Base-by-base conservation (phyloP, 1,140 invertebrate genomes). In the Globodera rostochiensis region DNA sequence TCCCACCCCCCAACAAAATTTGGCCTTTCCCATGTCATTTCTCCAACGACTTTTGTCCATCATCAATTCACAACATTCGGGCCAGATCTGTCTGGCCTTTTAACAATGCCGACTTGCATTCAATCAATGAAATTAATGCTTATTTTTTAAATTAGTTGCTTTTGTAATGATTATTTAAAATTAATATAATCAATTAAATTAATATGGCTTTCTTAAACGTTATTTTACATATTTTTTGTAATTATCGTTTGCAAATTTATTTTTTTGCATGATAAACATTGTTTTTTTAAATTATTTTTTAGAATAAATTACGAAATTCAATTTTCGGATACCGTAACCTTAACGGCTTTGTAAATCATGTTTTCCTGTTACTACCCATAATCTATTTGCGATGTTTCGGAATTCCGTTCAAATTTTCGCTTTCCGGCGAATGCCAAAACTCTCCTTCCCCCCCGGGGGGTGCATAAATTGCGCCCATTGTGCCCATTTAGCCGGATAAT, bases 11-110 rank as follows among this genome's bases (percentile, higher is more conserved):
- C 57, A 60, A 60, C 11, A 15, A 60, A 60, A 60, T 60, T 60
- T 60, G 57, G 57, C 57, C 57, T 60, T 60, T 60, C 57, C 57
- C 57, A 60, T 60, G 57, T 60, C 57, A 60, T 60, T 60, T 50
- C 57, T 1, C 11, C 57, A 19, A 15, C 57, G 57, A 60, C 57
- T 60, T 60, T 60, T 60, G 11, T 60, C 15, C 57, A 15, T 60
- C 57, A 13, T 19, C 57, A 60, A 15, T 60, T 60, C 11, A 11
- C 11, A 5, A 15, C 57, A 60, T 19, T 53, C 50, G 50, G 57
- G 57, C 57, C 57, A 60, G 57, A 60, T 60, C 9, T 60, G 25
- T 25, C 19, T 19, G 11, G 15, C 57, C 57, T 19, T 19, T 60
- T 11, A 15, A 15, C 57, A 15, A 60, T 60, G 57, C 57, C 57